Conservation (phyloP, 2,888 invertebrate genomes). For the Parnassius orleans region DNA sequence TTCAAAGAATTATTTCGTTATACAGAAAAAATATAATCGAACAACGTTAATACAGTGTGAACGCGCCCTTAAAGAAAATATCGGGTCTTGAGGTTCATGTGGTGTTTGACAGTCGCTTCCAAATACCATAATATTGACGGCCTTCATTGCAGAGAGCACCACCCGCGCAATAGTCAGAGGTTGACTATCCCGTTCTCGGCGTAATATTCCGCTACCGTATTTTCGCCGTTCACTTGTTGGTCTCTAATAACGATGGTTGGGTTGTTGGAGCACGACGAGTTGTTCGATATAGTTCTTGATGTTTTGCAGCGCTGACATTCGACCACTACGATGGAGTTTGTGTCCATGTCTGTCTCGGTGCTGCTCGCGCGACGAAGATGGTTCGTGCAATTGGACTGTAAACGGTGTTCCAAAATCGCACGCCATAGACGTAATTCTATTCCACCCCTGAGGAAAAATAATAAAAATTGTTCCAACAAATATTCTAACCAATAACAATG, state of each 20-base stretch:
- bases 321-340: constrained; percentile 69
- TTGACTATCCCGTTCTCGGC: constrained; percentile 59
- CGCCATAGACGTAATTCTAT: constrained; percentile 93
- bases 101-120: constrained; percentile 10
- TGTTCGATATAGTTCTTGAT: constrained; percentile 46
- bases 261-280: constrained; percentile 51
- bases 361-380: constrained; percentile 64
- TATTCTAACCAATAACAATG: no score
- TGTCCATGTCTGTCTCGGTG: constrained; percentile 71
- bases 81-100: background rate
- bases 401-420: constrained; percentile 84
- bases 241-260: constrained; percentile 66
- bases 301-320: constrained; percentile 66
- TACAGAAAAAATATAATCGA: no score
- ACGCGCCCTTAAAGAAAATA: no score
- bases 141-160: constrained; percentile 75
- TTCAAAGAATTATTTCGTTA: no score
- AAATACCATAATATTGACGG: constrained; percentile 20
- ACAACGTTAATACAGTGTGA: no score
- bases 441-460: constrained; percentile 83
- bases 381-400: constrained; percentile 43
- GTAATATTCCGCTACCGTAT: constrained; percentile 52
- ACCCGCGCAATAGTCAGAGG: constrained; percentile 75
- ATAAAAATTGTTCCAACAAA: no score
- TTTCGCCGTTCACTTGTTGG: constrained; percentile 54